phyloP scores from a whole-genome alignment of 2,888 invertebrate genomes.

The Ophonus ardosiacus region DNA sequence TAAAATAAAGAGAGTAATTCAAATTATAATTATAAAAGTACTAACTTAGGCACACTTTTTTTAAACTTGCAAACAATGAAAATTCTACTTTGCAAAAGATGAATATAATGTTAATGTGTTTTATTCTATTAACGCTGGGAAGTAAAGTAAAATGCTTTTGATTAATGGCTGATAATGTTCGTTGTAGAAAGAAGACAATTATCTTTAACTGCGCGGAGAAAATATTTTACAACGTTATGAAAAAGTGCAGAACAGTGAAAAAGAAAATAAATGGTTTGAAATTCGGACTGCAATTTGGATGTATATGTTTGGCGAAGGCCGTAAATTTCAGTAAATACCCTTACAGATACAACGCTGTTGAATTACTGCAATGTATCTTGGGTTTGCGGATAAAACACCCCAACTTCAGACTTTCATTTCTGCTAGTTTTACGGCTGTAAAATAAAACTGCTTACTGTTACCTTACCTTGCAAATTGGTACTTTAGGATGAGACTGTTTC shows the following conservation, averaged over 20 bases:
- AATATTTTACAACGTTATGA: constrained; percentile 70
- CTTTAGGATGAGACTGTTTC: neutral
- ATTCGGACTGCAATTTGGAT: constrained; percentile 71
- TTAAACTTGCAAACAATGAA: constrained; percentile 39
- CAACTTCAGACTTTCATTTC: constrained; percentile 38
- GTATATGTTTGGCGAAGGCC: constrained; percentile 71
- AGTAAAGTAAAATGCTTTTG: constrained; percentile 68
- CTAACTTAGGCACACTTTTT: no score
- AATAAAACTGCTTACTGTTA: constrained; percentile 4
- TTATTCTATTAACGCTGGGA: constrained; percentile 65
- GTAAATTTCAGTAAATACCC: constrained; percentile 71
- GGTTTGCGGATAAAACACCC: constrained; percentile 36
- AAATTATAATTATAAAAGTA: no score
- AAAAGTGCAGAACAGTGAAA: constrained; percentile 66
- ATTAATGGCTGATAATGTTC: constrained; percentile 71
- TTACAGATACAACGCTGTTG: constrained; percentile 67
- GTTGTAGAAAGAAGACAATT: constrained; percentile 71
- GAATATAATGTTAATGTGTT: constrained; percentile 37
- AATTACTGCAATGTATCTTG: constrained; percentile 57
- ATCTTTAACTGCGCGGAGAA: constrained; percentile 71
- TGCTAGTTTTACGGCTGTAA: constrained; percentile 30
- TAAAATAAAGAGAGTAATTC: no score
- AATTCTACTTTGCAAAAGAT: neutral
- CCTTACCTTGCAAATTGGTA: neutral
- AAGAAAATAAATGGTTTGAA: constrained; percentile 70